Conservation (phyloP, 2,113 vertebrate species). For the Phyllostomus hastatus region DNA sequence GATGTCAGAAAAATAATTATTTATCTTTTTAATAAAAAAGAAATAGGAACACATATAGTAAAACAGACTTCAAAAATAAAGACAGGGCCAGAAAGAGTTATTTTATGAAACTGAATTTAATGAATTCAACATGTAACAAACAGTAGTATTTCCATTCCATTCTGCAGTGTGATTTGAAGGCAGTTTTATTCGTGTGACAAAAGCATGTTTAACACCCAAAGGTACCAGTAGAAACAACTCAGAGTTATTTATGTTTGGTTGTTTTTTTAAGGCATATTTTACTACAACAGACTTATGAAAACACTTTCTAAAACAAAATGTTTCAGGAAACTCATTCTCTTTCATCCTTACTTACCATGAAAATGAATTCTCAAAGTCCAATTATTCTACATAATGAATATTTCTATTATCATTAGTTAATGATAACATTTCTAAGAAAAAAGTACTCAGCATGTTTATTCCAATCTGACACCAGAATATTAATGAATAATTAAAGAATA, state of each 20-base stretch:
- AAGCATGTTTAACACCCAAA: neutral
- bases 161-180: constrained; percentile 15
- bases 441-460: constrained; percentile 34
- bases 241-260: neutral
- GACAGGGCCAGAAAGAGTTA: neutral
- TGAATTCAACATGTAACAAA: neutral
- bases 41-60: neutral
- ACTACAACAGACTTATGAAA: neutral
- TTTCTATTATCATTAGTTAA: neutral
- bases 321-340: neutral
- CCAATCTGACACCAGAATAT: neutral
- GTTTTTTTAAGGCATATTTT: neutral
- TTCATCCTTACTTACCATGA: neutral
- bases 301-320: constrained; percentile 7
- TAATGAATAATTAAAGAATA: neutral
- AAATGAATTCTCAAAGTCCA: constrained; percentile 24
- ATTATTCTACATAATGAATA: constrained; percentile 21
- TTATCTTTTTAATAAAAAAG: constrained; percentile 34
- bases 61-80: neutral
- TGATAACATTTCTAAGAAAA: constrained; percentile 42
- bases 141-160: constrained; percentile 30
- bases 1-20: constrained; percentile 1
- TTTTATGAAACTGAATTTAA: constrained; percentile 35
- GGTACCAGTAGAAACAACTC: constrained; percentile 2
- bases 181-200: neutral